Evolutionary conservation across 2,888 invertebrate species (phyloP).

Genomic region (Caenorhabditis sulstoni): DNA sequence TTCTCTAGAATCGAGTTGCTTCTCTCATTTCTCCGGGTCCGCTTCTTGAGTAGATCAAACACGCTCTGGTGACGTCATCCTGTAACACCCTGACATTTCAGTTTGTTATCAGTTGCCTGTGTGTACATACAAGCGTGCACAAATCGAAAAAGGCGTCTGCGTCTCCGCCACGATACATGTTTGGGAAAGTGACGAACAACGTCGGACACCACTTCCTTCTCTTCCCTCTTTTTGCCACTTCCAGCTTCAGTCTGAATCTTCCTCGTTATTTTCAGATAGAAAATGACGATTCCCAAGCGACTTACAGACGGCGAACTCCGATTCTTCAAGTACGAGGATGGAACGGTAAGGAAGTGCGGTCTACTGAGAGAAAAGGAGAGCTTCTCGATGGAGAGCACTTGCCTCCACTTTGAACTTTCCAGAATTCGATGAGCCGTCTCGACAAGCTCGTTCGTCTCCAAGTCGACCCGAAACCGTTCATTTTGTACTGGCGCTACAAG

Average conservation of each 20-base stretch:
- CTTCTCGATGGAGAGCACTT: neutral
- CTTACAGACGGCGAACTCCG: conserved; percentile 35
- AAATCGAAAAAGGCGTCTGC: conserved; percentile 20
- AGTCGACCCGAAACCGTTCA: conserved; percentile 68
- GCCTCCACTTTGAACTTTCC: neutral
- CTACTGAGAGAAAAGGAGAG: too few relatives aligned
- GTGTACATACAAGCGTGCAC: conserved; percentile 26
- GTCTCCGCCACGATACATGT: conserved; percentile 13
- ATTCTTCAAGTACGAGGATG: conserved; percentile 51
- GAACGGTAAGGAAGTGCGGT: conserved; percentile 3
- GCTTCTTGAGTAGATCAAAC: too few relatives aligned
- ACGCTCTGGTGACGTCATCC: neutral
- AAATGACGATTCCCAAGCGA: conserved; percentile 19
- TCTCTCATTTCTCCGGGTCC: too few relatives aligned
- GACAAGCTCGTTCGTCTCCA: conserved; percentile 49
- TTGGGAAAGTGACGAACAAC: conserved; percentile 1
- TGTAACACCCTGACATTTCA: neutral
- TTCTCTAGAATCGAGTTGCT: too few relatives aligned
- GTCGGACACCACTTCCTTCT: conserved; percentile 15
- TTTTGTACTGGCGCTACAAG: conserved; percentile 70
- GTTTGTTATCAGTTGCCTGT: conserved; percentile 25
- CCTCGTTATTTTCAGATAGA: too few relatives aligned
- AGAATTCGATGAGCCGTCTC: conserved; percentile 33
- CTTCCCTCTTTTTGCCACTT: neutral
- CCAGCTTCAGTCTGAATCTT: too few relatives aligned